Conservation (phyloP, 2,797 vertebrate species). For the Trachurus trachurus region DNA sequence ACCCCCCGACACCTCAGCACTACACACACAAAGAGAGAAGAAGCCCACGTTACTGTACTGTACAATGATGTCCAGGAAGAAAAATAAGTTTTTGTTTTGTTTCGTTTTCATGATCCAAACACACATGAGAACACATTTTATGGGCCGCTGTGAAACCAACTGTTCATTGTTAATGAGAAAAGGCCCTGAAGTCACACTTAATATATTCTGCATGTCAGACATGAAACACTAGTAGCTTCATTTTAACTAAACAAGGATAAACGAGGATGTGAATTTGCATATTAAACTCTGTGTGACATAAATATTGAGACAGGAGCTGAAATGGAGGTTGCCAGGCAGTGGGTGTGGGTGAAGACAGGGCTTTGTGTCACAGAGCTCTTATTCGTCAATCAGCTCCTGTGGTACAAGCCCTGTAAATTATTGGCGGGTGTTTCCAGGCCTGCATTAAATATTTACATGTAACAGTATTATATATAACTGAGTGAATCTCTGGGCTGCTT, state of each 20-base stretch:
- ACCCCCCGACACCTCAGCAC: slow-evolving; percentile 76
- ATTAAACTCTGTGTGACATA: neutral
- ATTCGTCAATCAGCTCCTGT: slow-evolving; percentile 17
- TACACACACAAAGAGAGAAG: slow-evolving; percentile 46
- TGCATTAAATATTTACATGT: neutral
- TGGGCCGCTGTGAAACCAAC: slow-evolving; percentile 2
- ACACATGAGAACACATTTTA: slow-evolving; percentile 17
- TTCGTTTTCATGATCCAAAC: slow-evolving; percentile 13
- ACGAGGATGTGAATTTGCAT: slow-evolving; percentile 13
- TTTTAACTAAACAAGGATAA: neutral
- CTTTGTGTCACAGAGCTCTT: slow-evolving; percentile 16
- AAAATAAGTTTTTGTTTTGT: neutral
- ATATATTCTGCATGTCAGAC: slow-evolving; percentile 15
- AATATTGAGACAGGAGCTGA: slow-evolving; percentile 21
- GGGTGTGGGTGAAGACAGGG: neutral
- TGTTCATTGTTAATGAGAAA: slow-evolving; percentile 28
- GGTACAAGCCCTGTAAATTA: neutral
- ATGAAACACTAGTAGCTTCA: neutral
- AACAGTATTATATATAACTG: neutral
- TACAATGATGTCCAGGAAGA: neutral
- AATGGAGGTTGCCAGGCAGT: neutral
- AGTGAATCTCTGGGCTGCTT: neutral
- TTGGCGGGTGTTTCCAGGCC: neutral
- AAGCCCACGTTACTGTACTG: neutral
- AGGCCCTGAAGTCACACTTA: neutral